phyloP scores from a whole-genome alignment of 1,140 invertebrate genomes.

The Drosophila arawakana region DNA sequence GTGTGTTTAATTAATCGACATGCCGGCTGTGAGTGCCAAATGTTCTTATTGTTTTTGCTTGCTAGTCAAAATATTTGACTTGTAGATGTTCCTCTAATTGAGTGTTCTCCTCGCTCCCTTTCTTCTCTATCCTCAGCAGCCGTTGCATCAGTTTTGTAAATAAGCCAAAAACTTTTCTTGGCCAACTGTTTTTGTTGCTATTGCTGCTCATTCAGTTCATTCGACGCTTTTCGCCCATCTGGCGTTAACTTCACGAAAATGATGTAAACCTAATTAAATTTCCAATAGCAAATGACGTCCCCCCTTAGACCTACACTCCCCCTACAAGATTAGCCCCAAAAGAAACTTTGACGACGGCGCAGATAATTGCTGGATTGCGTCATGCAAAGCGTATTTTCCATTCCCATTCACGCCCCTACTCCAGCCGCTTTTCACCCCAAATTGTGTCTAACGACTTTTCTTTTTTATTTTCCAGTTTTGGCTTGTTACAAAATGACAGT shows the following conservation, averaged over 20 bases:
- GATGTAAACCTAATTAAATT: conserved; percentile 83
- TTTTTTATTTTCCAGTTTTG: not conserved
- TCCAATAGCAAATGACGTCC: conserved; percentile 66
- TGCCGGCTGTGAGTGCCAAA: conserved; percentile 42
- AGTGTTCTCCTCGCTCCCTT: conserved; percentile 28
- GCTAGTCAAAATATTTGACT: conserved; percentile 77
- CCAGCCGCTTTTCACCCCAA: not conserved
- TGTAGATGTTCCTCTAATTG: conserved; percentile 79
- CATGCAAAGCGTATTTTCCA: conserved; percentile 64
- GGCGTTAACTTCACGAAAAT: conserved; percentile 71
- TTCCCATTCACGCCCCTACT: not conserved
- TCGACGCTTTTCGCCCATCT: conserved; percentile 56
- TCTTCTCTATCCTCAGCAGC: not conserved
- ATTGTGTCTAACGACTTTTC: conserved; percentile 6
- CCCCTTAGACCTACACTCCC: not conserved
- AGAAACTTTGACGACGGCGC: conserved; percentile 58
- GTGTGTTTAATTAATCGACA: conserved; percentile 76
- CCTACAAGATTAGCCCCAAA: conserved; percentile 37
- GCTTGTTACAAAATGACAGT: conserved; percentile 1
- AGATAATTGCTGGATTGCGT: conserved; percentile 80
- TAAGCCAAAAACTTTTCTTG: conserved; percentile 66
- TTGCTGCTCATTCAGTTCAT: conserved; percentile 21
- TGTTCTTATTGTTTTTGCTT: conserved; percentile 67
- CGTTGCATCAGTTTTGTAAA: conserved; percentile 10
- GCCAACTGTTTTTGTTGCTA: conserved; percentile 55